Conservation (phyloP, 2,888 invertebrate genomes). For the Palloptera scutellata region DNA sequence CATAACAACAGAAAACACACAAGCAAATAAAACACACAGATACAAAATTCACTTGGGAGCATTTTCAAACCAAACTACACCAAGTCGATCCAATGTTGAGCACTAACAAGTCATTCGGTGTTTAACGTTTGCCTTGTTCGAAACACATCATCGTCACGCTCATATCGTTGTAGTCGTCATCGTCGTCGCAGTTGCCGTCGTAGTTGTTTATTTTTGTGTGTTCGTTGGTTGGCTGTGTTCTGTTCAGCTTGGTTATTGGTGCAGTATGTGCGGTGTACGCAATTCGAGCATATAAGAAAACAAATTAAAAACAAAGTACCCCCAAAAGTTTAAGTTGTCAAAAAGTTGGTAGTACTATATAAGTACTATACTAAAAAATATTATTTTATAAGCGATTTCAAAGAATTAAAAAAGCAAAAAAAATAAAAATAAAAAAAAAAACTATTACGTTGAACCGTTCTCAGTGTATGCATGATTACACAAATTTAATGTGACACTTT, state of each 20-base stretch:
- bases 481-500: constrained; percentile 46
- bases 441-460: background rate
- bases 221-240: too few species aligned
- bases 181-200: constrained; percentile 10
- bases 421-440: background rate
- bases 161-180: constrained; percentile 20
- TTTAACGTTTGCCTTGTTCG: constrained; percentile 35
- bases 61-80: background rate
- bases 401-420: background rate
- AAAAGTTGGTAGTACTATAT: background rate
- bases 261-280: too few species aligned
- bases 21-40: background rate
- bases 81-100: background rate
- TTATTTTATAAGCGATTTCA: background rate
- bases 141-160: constrained; percentile 26
- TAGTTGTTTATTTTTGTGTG: too few species aligned
- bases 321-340: constrained; percentile 11
- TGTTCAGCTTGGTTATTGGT: too few species aligned
- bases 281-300: background rate
- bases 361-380: too few species aligned
- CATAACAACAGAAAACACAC: background rate
- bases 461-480: constrained; percentile 36
- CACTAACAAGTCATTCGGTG: constrained; percentile 34
- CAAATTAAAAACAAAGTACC: constrained; percentile 2
- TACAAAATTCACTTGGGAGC: background rate